Conservation (phyloP, 1,140 invertebrate genomes). For the Eriocheir sinensis region DNA sequence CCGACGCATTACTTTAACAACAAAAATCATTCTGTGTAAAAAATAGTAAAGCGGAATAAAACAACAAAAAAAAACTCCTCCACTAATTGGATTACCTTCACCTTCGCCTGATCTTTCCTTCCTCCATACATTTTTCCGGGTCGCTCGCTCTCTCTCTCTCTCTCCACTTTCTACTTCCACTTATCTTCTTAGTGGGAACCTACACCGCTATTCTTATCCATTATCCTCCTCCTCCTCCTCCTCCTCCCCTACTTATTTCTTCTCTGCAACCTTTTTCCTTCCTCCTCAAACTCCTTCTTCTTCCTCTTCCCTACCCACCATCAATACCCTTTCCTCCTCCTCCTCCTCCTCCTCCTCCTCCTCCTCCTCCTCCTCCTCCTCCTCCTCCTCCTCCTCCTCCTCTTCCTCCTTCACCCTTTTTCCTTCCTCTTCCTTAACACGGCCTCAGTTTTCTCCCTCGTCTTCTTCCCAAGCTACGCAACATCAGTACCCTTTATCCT, state of each 20-base stretch:
- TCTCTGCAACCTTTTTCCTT: neutral
- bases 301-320: neutral
- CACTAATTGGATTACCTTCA: neutral
- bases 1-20: neutral
- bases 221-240: neutral
- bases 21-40: neutral
- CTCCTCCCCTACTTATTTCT: neutral
- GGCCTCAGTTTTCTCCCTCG: neutral
- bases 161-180: neutral
- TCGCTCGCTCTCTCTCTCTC: neutral
- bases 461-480: too few species aligned
- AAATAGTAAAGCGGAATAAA: neutral
- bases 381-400: neutral
- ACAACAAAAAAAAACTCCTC: neutral
- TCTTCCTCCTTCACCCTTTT: neutral
- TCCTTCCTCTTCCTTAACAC: neutral
- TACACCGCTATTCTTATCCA: conserved; percentile 15
- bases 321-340: neutral
- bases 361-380: neutral
- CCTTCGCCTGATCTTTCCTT: neutral
- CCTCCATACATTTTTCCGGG: neutral
- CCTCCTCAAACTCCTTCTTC: neutral
- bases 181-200: neutral
- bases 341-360: conserved; percentile 24
- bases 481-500: neutral